Conservation (phyloP, 2,797 vertebrate genomes). For the Neopelma chrysocephalum region DNA sequence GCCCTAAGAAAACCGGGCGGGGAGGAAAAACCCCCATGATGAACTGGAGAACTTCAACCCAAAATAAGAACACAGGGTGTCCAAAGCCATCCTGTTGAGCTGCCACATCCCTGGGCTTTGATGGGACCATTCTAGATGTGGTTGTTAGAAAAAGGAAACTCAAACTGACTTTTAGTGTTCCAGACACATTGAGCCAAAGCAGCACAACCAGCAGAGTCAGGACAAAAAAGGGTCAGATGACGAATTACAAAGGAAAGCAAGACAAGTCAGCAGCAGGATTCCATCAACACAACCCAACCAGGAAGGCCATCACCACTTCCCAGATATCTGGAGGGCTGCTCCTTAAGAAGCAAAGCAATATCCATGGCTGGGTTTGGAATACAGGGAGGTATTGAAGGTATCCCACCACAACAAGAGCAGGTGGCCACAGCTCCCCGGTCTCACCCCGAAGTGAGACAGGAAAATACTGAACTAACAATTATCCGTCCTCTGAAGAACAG, state of each 20-base stretch:
- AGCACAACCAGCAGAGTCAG: not conserved
- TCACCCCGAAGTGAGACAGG: not conserved
- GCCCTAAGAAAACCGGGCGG: not conserved
- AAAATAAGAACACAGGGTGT: rapidly evolving
- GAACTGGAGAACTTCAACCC: not conserved
- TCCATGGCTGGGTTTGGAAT: not conserved
- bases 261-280: not conserved
- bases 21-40: not conserved
- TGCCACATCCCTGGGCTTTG: not conserved
- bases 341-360: not conserved
- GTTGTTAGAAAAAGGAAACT: not conserved
- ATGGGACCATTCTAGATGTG: rapidly evolving
- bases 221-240: not conserved
- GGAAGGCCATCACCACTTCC: not conserved
- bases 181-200: not conserved
- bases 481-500: not conserved
- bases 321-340: not conserved
- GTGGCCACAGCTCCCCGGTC: not conserved
- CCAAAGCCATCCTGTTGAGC: not conserved
- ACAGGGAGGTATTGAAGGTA: not conserved
- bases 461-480: not conserved
- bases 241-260: not conserved
- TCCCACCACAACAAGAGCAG: not conserved
- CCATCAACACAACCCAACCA: not conserved
- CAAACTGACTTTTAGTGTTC: not conserved